These are phyloP conservation scores for Petroica traversi DNA, from an alignment of 2,113 vertebrate species.

Conservation along the genomic window DNA sequence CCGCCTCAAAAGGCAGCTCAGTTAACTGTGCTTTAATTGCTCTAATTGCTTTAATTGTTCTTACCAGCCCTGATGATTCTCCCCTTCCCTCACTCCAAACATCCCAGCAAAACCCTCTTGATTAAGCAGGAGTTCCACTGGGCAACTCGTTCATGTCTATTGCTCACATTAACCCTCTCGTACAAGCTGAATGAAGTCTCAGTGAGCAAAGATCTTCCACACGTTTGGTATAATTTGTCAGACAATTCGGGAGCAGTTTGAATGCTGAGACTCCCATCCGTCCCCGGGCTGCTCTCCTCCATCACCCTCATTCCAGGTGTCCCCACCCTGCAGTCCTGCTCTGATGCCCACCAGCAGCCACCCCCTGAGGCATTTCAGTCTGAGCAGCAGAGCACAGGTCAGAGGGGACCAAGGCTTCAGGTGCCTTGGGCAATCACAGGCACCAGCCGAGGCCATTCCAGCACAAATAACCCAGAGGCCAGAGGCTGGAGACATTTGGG, in stretches of 20 bases:
- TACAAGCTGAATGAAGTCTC: background rate
- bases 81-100: background rate
- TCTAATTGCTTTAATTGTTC: background rate
- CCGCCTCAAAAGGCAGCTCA: background rate
- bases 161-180: background rate
- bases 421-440: background rate
- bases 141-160: accelerated
- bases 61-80: background rate
- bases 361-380: background rate
- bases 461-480: background rate
- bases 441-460: background rate
- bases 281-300: background rate
- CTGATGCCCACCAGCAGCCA: background rate
- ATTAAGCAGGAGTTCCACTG: background rate
- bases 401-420: background rate
- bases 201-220: background rate
- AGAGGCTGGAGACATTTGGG: background rate
- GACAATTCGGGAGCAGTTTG: background rate
- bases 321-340: accelerated
- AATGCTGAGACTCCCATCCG: background rate
- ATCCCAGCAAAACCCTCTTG: background rate
- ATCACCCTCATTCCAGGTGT: accelerated
- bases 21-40: background rate
- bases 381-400: background rate
- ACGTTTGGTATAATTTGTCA: background rate